Percentiles rank a stretch among this genome's conserved stretches.
Conservation (phyloP, 2,797 vertebrate genomes). For the Anas flavirostris region DNA sequence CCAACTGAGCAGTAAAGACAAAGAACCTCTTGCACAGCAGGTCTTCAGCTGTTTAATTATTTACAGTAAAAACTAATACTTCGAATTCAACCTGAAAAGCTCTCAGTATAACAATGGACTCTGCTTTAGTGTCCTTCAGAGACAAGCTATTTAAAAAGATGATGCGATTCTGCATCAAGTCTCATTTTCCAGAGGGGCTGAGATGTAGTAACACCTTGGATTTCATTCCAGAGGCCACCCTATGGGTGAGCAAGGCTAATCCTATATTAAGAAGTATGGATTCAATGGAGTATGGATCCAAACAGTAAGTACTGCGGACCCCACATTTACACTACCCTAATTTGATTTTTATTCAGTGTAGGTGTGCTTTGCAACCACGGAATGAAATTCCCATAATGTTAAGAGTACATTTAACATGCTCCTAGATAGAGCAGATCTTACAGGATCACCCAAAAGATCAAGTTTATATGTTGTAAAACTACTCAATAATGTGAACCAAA, state of each 20-base stretch:
- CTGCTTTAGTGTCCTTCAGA: not conserved
- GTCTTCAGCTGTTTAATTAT: not conserved
- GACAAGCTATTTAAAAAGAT: not conserved
- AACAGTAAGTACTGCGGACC: fast-evolving
- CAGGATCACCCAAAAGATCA: not conserved
- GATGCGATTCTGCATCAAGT: not conserved
- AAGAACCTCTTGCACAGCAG: not conserved
- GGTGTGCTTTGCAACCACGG: not conserved
- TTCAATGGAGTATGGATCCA: no score
- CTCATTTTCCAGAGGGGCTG: not conserved
- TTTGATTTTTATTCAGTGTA: not conserved
- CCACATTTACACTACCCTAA: not conserved
- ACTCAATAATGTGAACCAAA: not conserved
- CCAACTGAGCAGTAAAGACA: not conserved
- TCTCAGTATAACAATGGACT: not conserved
- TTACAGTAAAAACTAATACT: not conserved
- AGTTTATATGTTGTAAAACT: not conserved
- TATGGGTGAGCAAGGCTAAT: not conserved
- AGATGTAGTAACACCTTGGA: not conserved
- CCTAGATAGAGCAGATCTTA: not conserved
- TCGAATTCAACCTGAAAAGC: not conserved
- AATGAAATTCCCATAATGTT: not conserved
- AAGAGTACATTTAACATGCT: not conserved
- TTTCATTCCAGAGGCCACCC: not conserved
- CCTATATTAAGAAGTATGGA: not conserved